Evolutionary conservation across 2,888 invertebrate species (phyloP).

Genomic region (Clostera curtula): DNA sequence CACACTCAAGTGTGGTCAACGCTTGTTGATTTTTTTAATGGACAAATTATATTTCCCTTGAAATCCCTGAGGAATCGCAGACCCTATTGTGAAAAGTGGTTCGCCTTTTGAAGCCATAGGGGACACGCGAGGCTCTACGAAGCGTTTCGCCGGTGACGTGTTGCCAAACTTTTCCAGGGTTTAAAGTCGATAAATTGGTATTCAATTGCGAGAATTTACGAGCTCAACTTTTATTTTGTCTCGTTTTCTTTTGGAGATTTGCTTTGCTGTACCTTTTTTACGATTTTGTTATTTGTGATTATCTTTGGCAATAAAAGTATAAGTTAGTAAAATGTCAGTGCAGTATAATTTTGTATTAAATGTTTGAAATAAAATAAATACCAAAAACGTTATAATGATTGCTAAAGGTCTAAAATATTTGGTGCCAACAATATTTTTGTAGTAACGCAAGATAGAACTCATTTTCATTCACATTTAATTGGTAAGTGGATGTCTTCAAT

Average conservation of each 20-base stretch:
- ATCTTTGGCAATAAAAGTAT: no score
- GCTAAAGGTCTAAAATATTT: no score
- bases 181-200: conserved; percentile 20
- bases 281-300: no score
- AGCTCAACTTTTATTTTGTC: not conserved
- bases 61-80: conserved; percentile 43
- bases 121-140: conserved; percentile 41
- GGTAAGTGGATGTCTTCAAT: no score
- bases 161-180: conserved; percentile 21
- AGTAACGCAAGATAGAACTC: no score
- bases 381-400: no score
- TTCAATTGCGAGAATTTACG: conserved; percentile 20
- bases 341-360: no score
- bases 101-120: conserved; percentile 54
- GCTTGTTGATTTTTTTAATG: conserved; percentile 71
- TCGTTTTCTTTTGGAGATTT: not conserved
- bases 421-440: no score
- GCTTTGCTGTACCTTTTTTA: not conserved
- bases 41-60: conserved; percentile 65
- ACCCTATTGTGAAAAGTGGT: conserved; percentile 43
- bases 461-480: no score
- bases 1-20: conserved; percentile 61
- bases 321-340: no score
- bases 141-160: conserved; percentile 29
- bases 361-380: no score